phyloP scores from a whole-genome alignment of 2,888 invertebrate species.

The Cylindroiulus punctatus region DNA sequence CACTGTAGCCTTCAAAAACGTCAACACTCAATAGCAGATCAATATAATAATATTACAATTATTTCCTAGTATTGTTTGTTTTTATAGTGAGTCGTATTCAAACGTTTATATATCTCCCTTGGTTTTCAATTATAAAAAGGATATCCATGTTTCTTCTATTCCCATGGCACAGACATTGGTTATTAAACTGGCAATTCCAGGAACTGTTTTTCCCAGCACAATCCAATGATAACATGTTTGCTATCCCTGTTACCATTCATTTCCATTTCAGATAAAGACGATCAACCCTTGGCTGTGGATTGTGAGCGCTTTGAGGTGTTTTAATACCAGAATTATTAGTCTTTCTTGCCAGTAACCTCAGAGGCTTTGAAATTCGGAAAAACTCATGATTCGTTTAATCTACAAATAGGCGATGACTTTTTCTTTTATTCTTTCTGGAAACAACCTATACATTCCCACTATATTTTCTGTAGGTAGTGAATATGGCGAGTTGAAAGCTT shows the following conservation, averaged over 20 bases:
- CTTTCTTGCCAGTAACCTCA: background rate
- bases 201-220: no score
- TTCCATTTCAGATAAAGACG: background rate
- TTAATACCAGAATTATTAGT: background rate
- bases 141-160: no score
- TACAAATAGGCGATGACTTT: constrained; percentile 8
- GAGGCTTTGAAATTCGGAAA: background rate
- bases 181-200: background rate
- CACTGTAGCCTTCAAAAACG: no score
- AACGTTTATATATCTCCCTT: no score
- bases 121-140: no score
- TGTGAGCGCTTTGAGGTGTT: background rate
- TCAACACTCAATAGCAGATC: no score
- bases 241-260: background rate
- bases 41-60: no score
- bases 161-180: no score
- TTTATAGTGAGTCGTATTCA: no score
- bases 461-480: background rate
- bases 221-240: background rate
- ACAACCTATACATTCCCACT: background rate
- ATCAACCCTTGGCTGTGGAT: background rate
- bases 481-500: background rate
- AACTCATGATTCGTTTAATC: constrained; percentile 26
- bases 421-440: background rate
- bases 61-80: no score